A percentile compares a stretch with the other conserved stretches of the same genome.
Evolutionary conservation across 2,113 vertebrate species (phyloP).

Genomic region (Tragelaphus buxtoni): DNA sequence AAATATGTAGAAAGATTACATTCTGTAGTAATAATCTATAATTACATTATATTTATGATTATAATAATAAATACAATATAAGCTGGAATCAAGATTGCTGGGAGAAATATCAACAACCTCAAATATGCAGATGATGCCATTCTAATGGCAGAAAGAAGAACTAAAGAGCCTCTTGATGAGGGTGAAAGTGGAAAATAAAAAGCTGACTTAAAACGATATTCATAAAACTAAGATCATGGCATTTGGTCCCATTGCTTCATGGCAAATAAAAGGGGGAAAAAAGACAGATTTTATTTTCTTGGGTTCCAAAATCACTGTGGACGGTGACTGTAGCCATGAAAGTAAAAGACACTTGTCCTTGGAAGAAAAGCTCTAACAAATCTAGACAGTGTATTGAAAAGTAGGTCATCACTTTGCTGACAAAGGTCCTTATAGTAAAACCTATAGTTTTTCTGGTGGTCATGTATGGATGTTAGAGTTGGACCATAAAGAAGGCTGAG

Average conservation of each 20-base stretch:
- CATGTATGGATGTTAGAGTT: background rate
- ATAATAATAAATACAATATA: background rate
- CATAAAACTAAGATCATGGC: background rate
- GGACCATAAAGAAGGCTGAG: background rate
- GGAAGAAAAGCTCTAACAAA: background rate
- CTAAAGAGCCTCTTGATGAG: background rate
- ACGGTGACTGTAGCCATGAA: background rate
- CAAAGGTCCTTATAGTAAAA: background rate
- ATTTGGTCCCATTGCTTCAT: background rate
- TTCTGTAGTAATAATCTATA: background rate
- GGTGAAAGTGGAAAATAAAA: background rate
- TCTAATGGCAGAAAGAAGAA: background rate
- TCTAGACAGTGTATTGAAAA: background rate
- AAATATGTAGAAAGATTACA: background rate
- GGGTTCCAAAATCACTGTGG: background rate
- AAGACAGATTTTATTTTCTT: background rate
- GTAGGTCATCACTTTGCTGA: background rate
- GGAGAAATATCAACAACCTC: background rate
- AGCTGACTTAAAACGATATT: background rate
- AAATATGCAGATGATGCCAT: background rate
- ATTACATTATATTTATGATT: background rate
- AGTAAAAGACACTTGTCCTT: background rate
- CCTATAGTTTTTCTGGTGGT: background rate
- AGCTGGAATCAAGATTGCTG: background rate
- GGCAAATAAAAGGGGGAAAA: background rate